Conservation (phyloP, 2,888 invertebrate species). For the Tetranychus truncatus region DNA sequence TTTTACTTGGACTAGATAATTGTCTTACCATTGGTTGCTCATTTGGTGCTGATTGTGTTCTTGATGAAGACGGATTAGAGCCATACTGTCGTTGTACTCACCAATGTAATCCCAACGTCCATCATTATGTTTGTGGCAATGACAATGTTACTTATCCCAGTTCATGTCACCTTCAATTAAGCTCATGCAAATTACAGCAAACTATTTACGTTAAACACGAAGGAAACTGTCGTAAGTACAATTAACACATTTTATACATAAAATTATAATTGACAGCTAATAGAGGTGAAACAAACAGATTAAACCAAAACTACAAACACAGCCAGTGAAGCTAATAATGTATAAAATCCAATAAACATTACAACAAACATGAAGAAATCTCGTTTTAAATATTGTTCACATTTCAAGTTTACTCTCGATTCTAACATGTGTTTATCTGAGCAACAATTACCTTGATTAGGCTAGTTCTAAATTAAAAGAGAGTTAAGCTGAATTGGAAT, state of each 20-base stretch:
- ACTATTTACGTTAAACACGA: slow-evolving; percentile 3
- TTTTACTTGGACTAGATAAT: not conserved
- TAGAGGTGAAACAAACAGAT: no score
- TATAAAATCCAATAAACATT: no score
- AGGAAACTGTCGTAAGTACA: slow-evolving; percentile 9
- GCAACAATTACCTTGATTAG: no score
- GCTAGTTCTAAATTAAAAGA: no score
- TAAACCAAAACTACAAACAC: no score
- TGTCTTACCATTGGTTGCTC: slow-evolving; percentile 6
- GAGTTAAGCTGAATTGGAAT: no score
- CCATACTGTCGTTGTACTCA: slow-evolving; percentile 8
- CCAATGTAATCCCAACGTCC: not conserved
- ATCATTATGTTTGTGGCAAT: slow-evolving; percentile 2
- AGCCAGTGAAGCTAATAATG: no score
- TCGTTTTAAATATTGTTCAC: no score
- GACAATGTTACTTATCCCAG: slow-evolving; percentile 7
- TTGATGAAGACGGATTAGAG: slow-evolving; percentile 4
- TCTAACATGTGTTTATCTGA: no score
- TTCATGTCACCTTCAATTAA: not conserved
- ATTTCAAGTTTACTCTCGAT: no score
- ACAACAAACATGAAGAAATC: no score
- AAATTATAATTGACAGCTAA: no score
- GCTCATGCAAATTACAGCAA: slow-evolving; percentile 6
- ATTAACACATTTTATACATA: not conserved
- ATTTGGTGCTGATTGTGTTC: slow-evolving; percentile 8